Conservation (phyloP, 2,888 invertebrate genomes). For the Papilio protenor region DNA sequence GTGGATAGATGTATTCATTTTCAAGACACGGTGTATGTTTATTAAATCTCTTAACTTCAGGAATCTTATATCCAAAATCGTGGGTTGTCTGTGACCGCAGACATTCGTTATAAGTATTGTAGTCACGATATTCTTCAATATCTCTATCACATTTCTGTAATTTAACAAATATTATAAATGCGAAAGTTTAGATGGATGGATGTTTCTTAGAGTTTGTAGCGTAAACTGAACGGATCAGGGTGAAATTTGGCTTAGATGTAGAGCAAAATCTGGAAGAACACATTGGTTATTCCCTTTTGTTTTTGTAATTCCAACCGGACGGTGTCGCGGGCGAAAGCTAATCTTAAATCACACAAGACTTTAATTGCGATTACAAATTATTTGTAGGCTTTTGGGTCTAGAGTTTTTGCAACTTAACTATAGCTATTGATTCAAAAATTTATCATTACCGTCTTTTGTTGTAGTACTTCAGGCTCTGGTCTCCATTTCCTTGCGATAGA, state of each 20-base stretch:
- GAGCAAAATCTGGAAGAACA: no score
- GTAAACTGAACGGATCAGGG: no score
- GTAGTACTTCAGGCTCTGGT: conserved; percentile 62
- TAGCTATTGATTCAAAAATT: neutral
- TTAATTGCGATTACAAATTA: neutral
- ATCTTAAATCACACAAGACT: no score
- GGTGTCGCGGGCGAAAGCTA: no score
- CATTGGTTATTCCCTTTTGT: no score
- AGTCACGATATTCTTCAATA: conserved; percentile 65
- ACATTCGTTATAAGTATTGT: conserved; percentile 63
- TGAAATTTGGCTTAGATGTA: no score
- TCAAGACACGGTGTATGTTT: conserved; percentile 67
- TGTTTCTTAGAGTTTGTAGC: no score
- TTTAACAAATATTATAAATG: neutral
- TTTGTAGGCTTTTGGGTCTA: neutral
- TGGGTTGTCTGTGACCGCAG: conserved; percentile 62
- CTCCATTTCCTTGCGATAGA: conserved; percentile 62
- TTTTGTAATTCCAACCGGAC: no score
- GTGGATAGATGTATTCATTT: conserved; percentile 69
- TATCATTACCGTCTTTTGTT: conserved; percentile 57
- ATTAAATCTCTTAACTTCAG: conserved; percentile 64
- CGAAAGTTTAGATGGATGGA: no score
- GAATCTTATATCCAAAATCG: conserved; percentile 63
- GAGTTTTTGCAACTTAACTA: neutral
- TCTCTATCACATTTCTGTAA: conserved; percentile 62